Percentiles rank a stretch among this genome's conserved stretches.
Conservation (phyloP, 2,797 vertebrate species). For the Antrozous pallidus region DNA sequence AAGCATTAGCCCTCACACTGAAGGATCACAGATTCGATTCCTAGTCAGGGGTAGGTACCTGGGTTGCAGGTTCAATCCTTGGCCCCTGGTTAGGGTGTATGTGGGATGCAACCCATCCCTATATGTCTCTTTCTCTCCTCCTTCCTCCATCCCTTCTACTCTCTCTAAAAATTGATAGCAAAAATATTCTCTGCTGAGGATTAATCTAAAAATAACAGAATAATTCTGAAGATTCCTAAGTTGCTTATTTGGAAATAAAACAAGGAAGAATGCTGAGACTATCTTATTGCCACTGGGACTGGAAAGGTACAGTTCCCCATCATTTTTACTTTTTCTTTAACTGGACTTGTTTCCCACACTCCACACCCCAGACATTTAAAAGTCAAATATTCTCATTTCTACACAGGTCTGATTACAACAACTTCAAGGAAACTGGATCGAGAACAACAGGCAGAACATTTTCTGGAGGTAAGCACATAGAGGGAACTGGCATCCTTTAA, state of each 20-base stretch:
- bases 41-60: too few relatives aligned
- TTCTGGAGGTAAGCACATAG: constrained; percentile 89
- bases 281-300: constrained; percentile 14
- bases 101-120: too few relatives aligned
- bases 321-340: constrained; percentile 44
- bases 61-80: too few relatives aligned
- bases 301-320: constrained; percentile 8
- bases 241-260: neutral
- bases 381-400: constrained; percentile 76
- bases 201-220: neutral
- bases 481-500: constrained; percentile 47
- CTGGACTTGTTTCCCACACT: constrained; percentile 50
- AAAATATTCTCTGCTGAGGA: too few relatives aligned
- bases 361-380: constrained; percentile 53
- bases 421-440: constrained; percentile 94
- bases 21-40: too few relatives aligned
- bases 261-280: constrained; percentile 1
- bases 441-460: constrained; percentile 94
- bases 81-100: too few relatives aligned
- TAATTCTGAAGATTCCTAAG: neutral
- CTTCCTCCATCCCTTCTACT: too few relatives aligned
- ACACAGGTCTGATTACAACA: constrained; percentile 92
- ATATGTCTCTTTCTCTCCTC: too few relatives aligned
- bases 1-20: too few relatives aligned
- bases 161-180: too few relatives aligned